These are phyloP conservation scores for Rhaphigaster nebulosa DNA, from an alignment of 2,888 invertebrate genomes.

Conservation along the genomic window DNA sequence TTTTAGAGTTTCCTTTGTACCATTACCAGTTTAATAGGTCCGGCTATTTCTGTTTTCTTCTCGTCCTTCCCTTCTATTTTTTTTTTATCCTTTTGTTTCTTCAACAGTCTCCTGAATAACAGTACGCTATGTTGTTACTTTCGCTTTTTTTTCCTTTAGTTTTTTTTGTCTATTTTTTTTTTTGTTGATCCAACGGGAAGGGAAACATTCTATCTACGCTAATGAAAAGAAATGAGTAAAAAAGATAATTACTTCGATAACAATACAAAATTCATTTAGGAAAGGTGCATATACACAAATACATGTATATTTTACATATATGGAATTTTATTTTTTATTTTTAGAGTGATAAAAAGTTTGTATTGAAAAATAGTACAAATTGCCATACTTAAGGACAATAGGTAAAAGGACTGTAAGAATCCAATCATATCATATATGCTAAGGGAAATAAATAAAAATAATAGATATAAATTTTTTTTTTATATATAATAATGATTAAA, in stretches of 20 bases:
- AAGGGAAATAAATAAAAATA: too few relatives aligned
- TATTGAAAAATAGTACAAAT: too few relatives aligned
- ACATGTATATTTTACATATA: too few relatives aligned
- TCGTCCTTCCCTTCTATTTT: neutral
- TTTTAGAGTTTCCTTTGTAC: constrained; percentile 13
- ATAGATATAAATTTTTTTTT: too few relatives aligned
- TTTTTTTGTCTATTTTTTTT: neutral
- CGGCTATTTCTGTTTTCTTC: constrained; percentile 37
- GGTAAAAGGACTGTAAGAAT: too few relatives aligned
- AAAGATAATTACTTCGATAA: neutral
- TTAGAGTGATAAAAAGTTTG: too few relatives aligned
- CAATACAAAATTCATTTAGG: too few relatives aligned
- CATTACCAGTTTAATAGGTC: constrained; percentile 38
- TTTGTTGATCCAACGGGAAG: neutral
- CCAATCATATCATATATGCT: too few relatives aligned
- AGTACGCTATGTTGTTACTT: constrained; percentile 35
- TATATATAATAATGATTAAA: too few relatives aligned
- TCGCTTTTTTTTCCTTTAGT: neutral
- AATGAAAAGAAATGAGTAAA: neutral
- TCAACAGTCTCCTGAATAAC: constrained; percentile 25
- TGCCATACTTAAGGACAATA: too few relatives aligned
- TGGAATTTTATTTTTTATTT: too few relatives aligned
- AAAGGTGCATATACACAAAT: too few relatives aligned
- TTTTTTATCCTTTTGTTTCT: constrained; percentile 42
- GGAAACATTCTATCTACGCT: neutral